Evolutionary conservation across 2,888 invertebrate genomes (phyloP), one percentile per base, ranked within the genome.

Genomic region (Phaonia tiefii): DNA sequence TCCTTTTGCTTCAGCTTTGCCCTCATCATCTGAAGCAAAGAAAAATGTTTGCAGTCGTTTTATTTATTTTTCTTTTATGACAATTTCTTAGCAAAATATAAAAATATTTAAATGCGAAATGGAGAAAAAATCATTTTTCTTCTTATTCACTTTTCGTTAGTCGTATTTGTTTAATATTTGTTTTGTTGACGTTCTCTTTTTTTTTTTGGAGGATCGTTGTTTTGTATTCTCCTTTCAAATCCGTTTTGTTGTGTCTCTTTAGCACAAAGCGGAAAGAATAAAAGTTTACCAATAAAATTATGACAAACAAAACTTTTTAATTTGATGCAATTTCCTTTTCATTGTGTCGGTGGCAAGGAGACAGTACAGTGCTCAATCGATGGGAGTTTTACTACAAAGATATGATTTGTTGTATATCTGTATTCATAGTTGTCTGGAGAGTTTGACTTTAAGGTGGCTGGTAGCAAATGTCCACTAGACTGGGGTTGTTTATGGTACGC

Each of bases 251-350:
- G 63, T 42, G 42, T 39, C 42, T 63, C 42, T 63, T 63, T 63
- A 22, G 39, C 39, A 20, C 46, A 58, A 74, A 72, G 51, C 49
- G 49, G 58, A 37, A 7, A 42, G 17, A 49, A 74, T 60, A 84
- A 86, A 87, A 87, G 86, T 88, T 87, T 87, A 86, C 85, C 88
- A 88, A 88, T 87, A 87, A 87, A 88, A 87, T 87, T 86, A 85
- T 85, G 82, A 82, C 77, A 83, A 75, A 63, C 39, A 37, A 86
- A 88, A 88, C 83, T 86, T 86, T 87, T 87, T 86, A 87, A 88
- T 88, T 85, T 87, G 86, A 86, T 85, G 85, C 84, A 83, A 73
- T 66, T 75, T 65, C 58, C 71, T 63, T 46, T 60, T 20, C 10
- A 17, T 11, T 13, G 56, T 10, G 13, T 17, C 44, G 25, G 63